phyloP scores from a whole-genome alignment of 2,113 vertebrate species.

The Syngnathoides biaculeatus region DNA sequence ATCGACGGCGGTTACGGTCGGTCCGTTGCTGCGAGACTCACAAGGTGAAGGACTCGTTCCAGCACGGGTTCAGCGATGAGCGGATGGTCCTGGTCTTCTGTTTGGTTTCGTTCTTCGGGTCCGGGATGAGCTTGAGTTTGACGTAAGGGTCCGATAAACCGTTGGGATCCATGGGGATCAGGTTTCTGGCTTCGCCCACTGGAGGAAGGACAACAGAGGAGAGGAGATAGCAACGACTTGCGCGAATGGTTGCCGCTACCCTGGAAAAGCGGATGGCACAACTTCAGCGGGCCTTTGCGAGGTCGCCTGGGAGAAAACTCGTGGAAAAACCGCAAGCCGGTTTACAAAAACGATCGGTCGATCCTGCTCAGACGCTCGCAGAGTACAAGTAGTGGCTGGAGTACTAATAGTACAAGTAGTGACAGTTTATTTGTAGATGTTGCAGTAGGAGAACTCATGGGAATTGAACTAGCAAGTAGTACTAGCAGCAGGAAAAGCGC shows the following conservation, averaged over 20 bases:
- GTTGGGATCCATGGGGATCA: conserved; percentile 98
- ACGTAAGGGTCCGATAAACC: conserved; percentile 95
- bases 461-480: no score
- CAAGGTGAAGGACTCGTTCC: conserved; percentile 94
- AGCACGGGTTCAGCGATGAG: conserved; percentile 90
- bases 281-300: not conserved
- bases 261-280: not conserved
- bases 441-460: no score
- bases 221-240: not conserved
- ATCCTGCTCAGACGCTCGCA: no score
- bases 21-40: conserved; percentile 65
- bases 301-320: not conserved
- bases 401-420: no score
- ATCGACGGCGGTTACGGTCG: not conserved
- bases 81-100: conserved; percentile 97
- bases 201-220: conserved; percentile 3
- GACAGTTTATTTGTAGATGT: no score
- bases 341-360: no score
- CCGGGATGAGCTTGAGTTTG: conserved; percentile 95
- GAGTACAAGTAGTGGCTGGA: no score
- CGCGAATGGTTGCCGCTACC: not conserved
- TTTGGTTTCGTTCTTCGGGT: conserved; percentile 96
- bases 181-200: conserved; percentile 93
- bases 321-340: no score
- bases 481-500: no score